Evolutionary conservation across 92 coral and sea anemone genomes (phyloP), one percentile per base, ranked within the genome.

Genomic region (Epizoanthus illoricatus): DNA sequence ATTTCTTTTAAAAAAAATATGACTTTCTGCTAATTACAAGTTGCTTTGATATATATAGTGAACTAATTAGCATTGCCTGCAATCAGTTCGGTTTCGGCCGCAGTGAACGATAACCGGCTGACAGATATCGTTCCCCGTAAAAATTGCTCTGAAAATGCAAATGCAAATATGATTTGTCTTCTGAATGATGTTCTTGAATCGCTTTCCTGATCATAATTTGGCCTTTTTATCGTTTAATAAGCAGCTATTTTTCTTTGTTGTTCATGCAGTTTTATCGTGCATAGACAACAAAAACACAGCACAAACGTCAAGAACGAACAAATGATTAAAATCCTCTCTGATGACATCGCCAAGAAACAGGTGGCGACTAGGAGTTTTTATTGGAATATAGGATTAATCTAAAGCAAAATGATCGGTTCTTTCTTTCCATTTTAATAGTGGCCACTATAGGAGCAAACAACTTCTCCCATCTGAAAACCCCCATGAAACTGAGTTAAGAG

Each of bases 311-410:
- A 78, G 59, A 42, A 78, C 64, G 20, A 64, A 24, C 42, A 42
- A 43, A 78, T 62, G 60, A 78, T 16, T 62, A 11, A 67, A 43
- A n/a, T 70, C 24, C n/a, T 23, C 61, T 75, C 23, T 23, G 19
- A 45, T 63, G 82, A 45, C 82, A 78, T 24, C 39, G 42, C 69
- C 47, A 20, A 15, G 43, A 61, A 78, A 78, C 82, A 78, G 82
- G 82, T 78, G 82, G 60, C 54, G 5, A 11, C 17, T 57, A 41
- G 69, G 58, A 67, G 2, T 76, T 76, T 57, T 49, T 74, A 56
- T 60, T 63, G 28, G 21, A 63, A 23, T 62, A 23, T 42, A 20
- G 39, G 42, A 62, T 78, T 62, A 43, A 12, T 43, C 40, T n/a
- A 43, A 7, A 23, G 71, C 15, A 43, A 63, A 41, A n/a, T 1